phyloP scores from a whole-genome alignment of 2,797 vertebrate species.

The Pipistrellus nathusii region DNA sequence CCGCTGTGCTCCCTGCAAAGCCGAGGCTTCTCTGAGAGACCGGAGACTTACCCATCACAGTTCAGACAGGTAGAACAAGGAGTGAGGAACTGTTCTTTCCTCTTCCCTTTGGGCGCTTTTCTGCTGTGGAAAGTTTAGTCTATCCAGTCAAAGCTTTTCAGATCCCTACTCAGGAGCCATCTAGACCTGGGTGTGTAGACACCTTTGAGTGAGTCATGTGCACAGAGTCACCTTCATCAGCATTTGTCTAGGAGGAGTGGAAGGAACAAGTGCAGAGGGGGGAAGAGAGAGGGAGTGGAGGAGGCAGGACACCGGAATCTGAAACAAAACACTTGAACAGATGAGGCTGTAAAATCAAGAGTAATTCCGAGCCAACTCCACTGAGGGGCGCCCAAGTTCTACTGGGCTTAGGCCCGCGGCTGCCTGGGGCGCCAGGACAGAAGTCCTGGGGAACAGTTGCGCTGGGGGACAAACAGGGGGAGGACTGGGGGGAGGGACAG shows the following conservation, averaged over 20 bases:
- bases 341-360: neutral
- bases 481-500: neutral
- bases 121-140: neutral
- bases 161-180: neutral
- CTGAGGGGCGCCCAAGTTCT: slow-evolving; percentile 86
- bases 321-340: neutral
- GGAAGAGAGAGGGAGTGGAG: neutral
- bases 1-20: neutral
- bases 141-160: neutral
- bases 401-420: slow-evolving; percentile 57
- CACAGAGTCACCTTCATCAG: slow-evolving; percentile 5
- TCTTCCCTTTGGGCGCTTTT: neutral
- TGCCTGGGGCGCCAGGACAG: slow-evolving; percentile 10
- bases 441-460: slow-evolving; percentile 75
- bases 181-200: slow-evolving; percentile 17
- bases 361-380: slow-evolving; percentile 72
- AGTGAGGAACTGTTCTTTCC: neutral
- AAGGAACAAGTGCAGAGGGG: neutral
- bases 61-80: neutral
- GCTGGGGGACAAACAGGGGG: neutral
- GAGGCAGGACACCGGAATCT: neutral
- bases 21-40: neutral
- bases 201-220: neutral
- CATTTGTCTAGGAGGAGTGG: neutral
- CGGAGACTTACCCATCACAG: neutral